Evolutionary conservation across 2,797 vertebrate genomes (phyloP), one percentile per base, ranked within the genome.

Genomic region (Orientallactaga sibirica): DNA sequence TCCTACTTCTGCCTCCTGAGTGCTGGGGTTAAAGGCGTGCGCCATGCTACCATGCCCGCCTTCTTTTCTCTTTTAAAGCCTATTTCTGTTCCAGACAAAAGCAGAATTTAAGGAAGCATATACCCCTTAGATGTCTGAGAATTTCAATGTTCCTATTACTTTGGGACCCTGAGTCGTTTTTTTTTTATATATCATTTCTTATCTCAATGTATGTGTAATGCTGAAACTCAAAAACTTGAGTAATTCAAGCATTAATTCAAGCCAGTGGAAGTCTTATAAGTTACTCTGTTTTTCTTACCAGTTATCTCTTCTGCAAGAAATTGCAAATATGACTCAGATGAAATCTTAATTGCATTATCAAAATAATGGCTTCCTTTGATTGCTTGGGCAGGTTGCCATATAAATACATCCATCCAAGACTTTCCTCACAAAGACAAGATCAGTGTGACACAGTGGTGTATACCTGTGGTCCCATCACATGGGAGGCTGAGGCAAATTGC

Each of bases 171-270:
- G 41, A 86, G 64, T 88, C n/a, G 2, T 37, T 61, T 48, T 37
- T 61, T 48, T 85, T 24, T n/a, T 66, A 20, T 66, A 14, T 71
- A 58, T 70, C 1, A 81, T 62, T 68, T 68, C 24, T 76, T 90
- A 29, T 25, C 52, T 24, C 64, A 95, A 78, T 33, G 86, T n/a
- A 43, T 9, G 19, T 74, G 73, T 43, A 88, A 78, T 61, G 61
- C n/a, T 33, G 70, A 82, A 71, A 73, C 18, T 85, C 61, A 83
- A 67, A 37, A 82, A 68, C 12, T 22, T 6, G 5, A 89, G 9
- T 73, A 75, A 81, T 55, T 86, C 19, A 43, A 64, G 29, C n/a
- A 91, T 86, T 77, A 92, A 77, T 88, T 18, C 80, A 95, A 95
- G 27, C 33, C 62, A 79, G 27, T 71, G 41, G 37, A 85, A 77